phyloP scores from a whole-genome alignment of 2,888 invertebrate species.

The Campoplex capitator region DNA sequence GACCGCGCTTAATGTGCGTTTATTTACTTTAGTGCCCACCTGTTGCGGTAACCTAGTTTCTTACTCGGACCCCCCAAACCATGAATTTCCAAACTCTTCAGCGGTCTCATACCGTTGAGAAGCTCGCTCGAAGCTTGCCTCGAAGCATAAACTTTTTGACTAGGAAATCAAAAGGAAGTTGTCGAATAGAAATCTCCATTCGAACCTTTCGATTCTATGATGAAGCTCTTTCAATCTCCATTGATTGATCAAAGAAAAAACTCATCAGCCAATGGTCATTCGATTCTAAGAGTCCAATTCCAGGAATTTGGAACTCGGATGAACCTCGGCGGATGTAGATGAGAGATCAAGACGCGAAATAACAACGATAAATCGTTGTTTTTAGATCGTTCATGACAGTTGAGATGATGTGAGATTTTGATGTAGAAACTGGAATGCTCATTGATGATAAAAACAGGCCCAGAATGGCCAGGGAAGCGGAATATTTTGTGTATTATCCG shows the following conservation, averaged over 20 bases:
- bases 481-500: too few relatives aligned
- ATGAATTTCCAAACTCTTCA: constrained; percentile 81
- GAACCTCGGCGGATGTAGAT: too few relatives aligned
- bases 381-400: too few relatives aligned
- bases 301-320: too few relatives aligned
- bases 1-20: constrained; percentile 81
- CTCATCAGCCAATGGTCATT: not conserved
- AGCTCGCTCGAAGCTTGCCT: constrained; percentile 71
- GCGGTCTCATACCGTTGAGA: constrained; percentile 73
- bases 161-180: constrained; percentile 8
- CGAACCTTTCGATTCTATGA: not conserved
- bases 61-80: constrained; percentile 75
- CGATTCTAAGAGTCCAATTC: too few relatives aligned
- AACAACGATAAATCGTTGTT: too few relatives aligned
- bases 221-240: not conserved
- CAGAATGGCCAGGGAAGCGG: too few relatives aligned
- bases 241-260: not conserved
- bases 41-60: constrained; percentile 83
- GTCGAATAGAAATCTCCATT: constrained; percentile 31
- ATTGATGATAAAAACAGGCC: too few relatives aligned
- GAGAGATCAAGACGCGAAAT: too few relatives aligned
- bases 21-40: constrained; percentile 83
- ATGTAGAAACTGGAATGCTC: too few relatives aligned
- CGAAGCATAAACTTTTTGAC: constrained; percentile 58
- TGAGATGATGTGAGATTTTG: too few relatives aligned